Evolutionary conservation across 2,888 invertebrate species (phyloP).

Genomic region (Graphium colonna): DNA sequence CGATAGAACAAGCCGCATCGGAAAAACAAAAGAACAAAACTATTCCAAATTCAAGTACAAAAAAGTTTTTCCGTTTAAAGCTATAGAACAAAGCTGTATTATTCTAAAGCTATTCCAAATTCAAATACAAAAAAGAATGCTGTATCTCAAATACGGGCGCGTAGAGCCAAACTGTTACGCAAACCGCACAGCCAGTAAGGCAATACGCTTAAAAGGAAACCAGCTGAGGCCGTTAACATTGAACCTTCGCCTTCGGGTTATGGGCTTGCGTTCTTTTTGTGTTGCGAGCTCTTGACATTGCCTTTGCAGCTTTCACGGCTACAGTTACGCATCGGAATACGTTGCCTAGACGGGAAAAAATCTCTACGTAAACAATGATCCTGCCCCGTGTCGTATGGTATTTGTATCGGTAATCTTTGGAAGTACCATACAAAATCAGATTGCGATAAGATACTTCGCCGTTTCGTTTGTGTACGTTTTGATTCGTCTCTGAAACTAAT

Average conservation of each 20-base stretch:
- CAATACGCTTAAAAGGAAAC: constrained; percentile 66
- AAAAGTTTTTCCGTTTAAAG: no score
- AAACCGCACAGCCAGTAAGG: constrained; percentile 63
- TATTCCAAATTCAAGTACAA: no score
- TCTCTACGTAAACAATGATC: no score
- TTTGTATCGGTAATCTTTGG: no score
- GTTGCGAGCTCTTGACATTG: constrained; percentile 70
- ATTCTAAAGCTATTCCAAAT: constrained; percentile 9
- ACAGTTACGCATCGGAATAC: constrained; percentile 36
- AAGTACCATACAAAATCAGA: no score
- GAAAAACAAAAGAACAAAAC: no score
- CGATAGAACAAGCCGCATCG: no score
- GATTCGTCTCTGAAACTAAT: no score
- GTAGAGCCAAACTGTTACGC: constrained; percentile 51
- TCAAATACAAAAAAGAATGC: constrained; percentile 9
- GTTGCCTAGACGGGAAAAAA: constrained; percentile 33
- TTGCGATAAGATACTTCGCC: no score
- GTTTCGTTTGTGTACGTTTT: no score
- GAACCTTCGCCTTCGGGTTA: constrained; percentile 63
- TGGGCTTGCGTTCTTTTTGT: constrained; percentile 62
- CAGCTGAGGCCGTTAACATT: constrained; percentile 66
- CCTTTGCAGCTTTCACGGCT: constrained; percentile 63
- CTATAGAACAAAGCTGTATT: no score
- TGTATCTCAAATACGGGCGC: constrained; percentile 43
- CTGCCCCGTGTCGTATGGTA: no score